Evolutionary conservation across 2,113 vertebrate species (phyloP), one percentile per base, ranked within the genome.

Genomic region (Notothenia coriiceps): DNA sequence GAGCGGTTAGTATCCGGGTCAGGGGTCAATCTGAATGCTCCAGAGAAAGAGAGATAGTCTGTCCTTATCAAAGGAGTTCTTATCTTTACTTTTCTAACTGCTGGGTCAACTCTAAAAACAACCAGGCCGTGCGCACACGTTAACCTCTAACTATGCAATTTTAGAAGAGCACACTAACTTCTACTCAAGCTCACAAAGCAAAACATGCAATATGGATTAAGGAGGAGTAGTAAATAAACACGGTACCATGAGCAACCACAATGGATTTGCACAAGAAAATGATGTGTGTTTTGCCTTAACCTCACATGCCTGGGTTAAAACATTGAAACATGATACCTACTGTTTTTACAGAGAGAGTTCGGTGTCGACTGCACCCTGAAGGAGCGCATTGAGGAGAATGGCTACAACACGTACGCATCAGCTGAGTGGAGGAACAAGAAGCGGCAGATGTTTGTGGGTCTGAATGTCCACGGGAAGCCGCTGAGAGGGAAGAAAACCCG

Each of bases 381-480:
- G 90, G 98, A 99, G 88, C 95, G 98, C 50, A 99, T 99, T 82
- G 97, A 99, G 93, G 98, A 99, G 94, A 99, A 99, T 3, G 97
- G 98, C 75, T 99, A 99, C 91, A 99, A 99, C 86, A 99, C 98
- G 1, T 99, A 99, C 0, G 97, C 98, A 0, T 99, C 98, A 2
- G 96, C 97, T 22, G 94, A 96, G 90, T 98, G 98, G 98, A 97
- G 94, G 88, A 96, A 97, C 90, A 98, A 97, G 10, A 97, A 96
- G 87, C 95, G 96, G 67, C 96, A 97, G 91, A 99, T 99, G 98
- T 99, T 98, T 55, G 96, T 99, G 82, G 97, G 97, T n/a, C 87
- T 99, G 79, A 99, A 96, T 52, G 96, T 97, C 70, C 97, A 96
- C 52, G 98, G 98, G 80, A 95, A 92, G 83, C 96, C 97, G 5